Conservation (phyloP, 1,140 invertebrate species). For the Portunus trituberculatus region DNA sequence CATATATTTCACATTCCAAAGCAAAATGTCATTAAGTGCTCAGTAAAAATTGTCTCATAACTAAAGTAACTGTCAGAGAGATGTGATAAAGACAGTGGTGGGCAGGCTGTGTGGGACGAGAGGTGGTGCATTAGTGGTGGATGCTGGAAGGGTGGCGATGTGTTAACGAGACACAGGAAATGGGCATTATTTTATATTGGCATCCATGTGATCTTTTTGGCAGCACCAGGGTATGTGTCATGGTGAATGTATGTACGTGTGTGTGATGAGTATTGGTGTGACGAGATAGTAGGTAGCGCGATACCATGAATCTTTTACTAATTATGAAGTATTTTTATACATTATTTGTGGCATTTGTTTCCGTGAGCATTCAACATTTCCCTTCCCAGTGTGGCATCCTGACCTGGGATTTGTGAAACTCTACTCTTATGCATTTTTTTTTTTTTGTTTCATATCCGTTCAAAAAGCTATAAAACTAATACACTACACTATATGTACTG, state of each 20-base stretch:
- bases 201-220: too few species aligned
- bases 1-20: too few species aligned
- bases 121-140: too few species aligned
- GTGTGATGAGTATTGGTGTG: background rate
- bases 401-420: background rate
- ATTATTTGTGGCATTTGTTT: background rate
- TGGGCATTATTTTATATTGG: too few species aligned
- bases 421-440: background rate
- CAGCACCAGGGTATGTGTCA: too few species aligned
- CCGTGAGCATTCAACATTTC: background rate
- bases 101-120: too few species aligned
- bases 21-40: too few species aligned
- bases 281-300: background rate
- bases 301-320: background rate
- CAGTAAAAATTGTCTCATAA: too few species aligned
- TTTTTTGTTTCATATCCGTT: background rate
- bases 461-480: constrained; percentile 9
- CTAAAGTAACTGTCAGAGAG: too few species aligned
- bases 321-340: constrained; percentile 25
- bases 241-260: background rate
- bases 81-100: too few species aligned
- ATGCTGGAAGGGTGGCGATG: too few species aligned
- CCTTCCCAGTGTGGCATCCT: background rate
- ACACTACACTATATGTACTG: background rate
- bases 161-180: too few species aligned